A percentile compares a stretch with the other conserved stretches of the same genome.
phyloP scores from a whole-genome alignment of 2,888 invertebrate genomes.

The Crocallis elinguaria region DNA sequence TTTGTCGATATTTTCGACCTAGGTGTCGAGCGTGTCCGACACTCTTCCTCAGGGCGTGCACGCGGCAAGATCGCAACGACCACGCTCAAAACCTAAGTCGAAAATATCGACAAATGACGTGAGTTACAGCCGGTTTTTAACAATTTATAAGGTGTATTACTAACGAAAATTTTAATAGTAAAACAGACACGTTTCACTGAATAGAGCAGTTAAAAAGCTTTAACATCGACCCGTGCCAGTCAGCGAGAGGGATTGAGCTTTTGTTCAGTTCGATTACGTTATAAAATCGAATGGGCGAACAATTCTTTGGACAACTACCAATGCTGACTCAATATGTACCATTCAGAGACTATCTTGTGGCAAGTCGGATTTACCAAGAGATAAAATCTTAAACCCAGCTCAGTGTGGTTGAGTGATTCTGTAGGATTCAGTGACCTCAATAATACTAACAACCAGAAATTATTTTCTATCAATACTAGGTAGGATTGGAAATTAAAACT shows the following conservation, averaged over 20 bases:
- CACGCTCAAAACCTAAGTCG: too few species aligned
- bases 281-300: constrained; percentile 24
- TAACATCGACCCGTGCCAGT: not conserved
- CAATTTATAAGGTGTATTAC: too few species aligned
- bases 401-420: constrained; percentile 1
- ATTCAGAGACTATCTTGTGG: constrained; percentile 23
- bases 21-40: too few species aligned
- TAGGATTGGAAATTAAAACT: too few species aligned
- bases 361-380: constrained; percentile 9
- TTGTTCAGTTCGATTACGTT: constrained; percentile 21
- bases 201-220: not conserved
- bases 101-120: too few species aligned
- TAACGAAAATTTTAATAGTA: too few species aligned
- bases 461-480: too few species aligned
- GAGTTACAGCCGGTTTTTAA: too few species aligned
- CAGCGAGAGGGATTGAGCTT: constrained; percentile 9
- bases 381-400: constrained; percentile 19
- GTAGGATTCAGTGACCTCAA: not conserved
- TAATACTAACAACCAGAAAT: not conserved
- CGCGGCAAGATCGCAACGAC: too few species aligned
- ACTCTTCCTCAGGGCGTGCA: too few species aligned
- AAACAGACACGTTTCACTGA: not conserved
- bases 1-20: too few species aligned
- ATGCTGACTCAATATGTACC: constrained; percentile 24
- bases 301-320: constrained; percentile 10